Conservation (phyloP, 2,113 vertebrate species). For the Guaruba guarouba region DNA sequence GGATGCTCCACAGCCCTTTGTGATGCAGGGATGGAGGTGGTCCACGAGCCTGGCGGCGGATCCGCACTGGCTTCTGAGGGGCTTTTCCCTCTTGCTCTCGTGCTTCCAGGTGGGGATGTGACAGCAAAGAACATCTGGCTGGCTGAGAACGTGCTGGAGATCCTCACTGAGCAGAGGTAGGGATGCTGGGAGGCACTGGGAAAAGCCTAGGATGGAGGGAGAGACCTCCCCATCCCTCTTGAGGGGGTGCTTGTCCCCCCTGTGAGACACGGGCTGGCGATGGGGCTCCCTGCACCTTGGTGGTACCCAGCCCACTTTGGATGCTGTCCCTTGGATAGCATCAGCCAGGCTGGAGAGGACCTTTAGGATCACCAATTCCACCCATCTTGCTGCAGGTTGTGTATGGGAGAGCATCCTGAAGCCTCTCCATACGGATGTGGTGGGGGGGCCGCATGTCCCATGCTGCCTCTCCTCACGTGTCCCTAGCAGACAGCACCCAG, state of each 20-base stretch:
- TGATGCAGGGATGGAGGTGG: not conserved
- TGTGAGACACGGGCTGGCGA: no score
- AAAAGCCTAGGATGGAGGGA: fast-evolving
- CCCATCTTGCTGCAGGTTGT: not conserved
- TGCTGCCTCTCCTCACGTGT: not conserved
- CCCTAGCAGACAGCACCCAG: not conserved
- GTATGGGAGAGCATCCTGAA: not conserved
- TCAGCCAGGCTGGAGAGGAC: not conserved
- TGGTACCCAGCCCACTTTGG: fast-evolving
- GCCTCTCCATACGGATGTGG: not conserved
- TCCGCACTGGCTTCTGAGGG: not conserved
- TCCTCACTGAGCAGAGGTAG: slow-evolving; percentile 91
- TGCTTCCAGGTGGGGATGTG: slow-evolving; percentile 86
- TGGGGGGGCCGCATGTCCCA: no score
- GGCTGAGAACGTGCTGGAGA: slow-evolving; percentile 91
- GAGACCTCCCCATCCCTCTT: not conserved
- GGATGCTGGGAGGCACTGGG: fast-evolving
- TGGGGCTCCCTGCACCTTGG: not conserved
- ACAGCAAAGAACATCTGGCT: slow-evolving; percentile 93
- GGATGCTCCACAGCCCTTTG: not conserved
- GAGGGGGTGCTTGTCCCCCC: not conserved
- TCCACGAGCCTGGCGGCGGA: not conserved
- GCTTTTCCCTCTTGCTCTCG: not conserved
- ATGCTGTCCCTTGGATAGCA: not conserved
- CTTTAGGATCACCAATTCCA: not conserved